Evolutionary conservation across 1,140 invertebrate species (phyloP), one percentile per base, ranked within the genome.

Genomic region (Heliothis virescens): DNA sequence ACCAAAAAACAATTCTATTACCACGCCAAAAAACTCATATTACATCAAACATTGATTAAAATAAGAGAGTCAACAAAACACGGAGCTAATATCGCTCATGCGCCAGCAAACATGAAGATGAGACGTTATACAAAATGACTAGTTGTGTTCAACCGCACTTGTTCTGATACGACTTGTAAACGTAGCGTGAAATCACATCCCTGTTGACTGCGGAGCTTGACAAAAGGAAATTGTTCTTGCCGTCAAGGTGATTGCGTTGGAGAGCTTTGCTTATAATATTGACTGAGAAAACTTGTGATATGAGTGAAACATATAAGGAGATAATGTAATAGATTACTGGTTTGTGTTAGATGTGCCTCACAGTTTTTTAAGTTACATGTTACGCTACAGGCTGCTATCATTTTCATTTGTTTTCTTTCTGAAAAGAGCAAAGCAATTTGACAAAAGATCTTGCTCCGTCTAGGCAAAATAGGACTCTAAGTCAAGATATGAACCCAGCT

Each of bases 181-280:
- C 84, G 80, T 67, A 81, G 75, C 84, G 79, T 82, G 80, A 85
- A 85, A 85, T 85, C 82, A 82, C 82, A 72, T 80, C 82, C 81
- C 75, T 83, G 77, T 79, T 60, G 80, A 80, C 72, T 74, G 47
- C 65, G 79, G 18, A 79, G 73, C 80, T 79, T 75, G 71, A 83
- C 84, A 82, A 85, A 85, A 80, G 80, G 80, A 83, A 82, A 82
- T 82, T 77, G 76, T 83, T 81, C 81, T 59, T 65, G 75, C 75
- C 75, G 72, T 60, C 62, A 74, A 60, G 63, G 65, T 77, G 79
- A 82, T 82, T 81, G 79, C 77, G 52, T 82, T 48, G 59, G 47
- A n/a, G 62, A 76, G 73, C 18, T 53, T 48, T n/a, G 55, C 50
- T 79, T 74, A 74, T 83, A 79, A 81, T 50, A 62, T 79, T 75